These are phyloP conservation scores for Gymnoscopelus microlampas DNA, from an alignment of 2,797 vertebrate genomes.

Conservation along the genomic window DNA sequence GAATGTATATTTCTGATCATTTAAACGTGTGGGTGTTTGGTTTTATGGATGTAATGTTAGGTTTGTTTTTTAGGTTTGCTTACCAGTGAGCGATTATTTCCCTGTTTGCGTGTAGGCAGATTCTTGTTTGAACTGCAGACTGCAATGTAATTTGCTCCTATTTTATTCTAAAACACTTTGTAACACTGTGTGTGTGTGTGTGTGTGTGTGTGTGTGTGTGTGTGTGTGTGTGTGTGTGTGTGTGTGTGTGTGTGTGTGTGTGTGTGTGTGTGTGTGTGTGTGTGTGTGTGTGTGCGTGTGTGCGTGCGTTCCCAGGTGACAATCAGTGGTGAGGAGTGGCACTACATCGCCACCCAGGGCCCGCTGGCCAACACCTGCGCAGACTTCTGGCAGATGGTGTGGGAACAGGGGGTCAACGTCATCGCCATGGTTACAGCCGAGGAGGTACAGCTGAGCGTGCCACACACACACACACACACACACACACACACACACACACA, in stretches of 20 bases:
- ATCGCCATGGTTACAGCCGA: slow-evolving; percentile 98
- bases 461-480: not conserved
- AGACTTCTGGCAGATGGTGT: slow-evolving; percentile 99
- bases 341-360: slow-evolving; percentile 97
- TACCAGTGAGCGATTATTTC: not conserved
- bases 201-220: slow-evolving; percentile 33
- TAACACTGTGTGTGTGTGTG: slow-evolving; percentile 1
- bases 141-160: slow-evolving; percentile 9
- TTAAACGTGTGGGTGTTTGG: not conserved
- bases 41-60: not conserved
- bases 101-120: not conserved
- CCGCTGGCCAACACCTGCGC: slow-evolving; percentile 94
- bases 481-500: not conserved
- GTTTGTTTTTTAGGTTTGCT: slow-evolving; percentile 12
- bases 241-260: slow-evolving; percentile 8
- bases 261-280: slow-evolving; percentile 5
- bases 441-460: slow-evolving; percentile 82
- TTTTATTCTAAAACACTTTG: slow-evolving; percentile 27
- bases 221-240: too few relatives aligned
- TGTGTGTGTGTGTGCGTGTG: slow-evolving; percentile 29
- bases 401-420: slow-evolving; percentile 97
- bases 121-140: not conserved
- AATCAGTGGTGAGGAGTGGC: slow-evolving; percentile 94
- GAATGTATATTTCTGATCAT: not conserved
- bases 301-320: slow-evolving; percentile 82